Base-by-base conservation (phyloP, 1,140 invertebrate genomes). In the Eriocheir sinensis region DNA sequence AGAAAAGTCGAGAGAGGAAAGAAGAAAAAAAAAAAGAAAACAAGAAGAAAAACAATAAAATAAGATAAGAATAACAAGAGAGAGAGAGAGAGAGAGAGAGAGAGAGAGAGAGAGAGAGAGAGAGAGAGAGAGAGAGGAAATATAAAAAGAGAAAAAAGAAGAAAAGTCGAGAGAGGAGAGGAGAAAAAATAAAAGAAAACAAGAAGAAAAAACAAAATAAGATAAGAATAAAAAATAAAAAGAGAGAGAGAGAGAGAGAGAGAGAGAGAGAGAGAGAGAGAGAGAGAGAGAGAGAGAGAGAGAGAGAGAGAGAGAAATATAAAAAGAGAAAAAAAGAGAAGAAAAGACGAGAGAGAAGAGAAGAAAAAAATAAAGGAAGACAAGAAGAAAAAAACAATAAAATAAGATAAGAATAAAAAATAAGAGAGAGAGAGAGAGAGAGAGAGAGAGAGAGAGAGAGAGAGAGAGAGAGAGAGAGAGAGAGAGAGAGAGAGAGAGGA, bases 381-480 rank as follows among this genome's bases (percentile, higher is more conserved):
- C 48, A 9, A 53, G 48, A 21, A n/a, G n/a, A n/a, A 0, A n/a
- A 32, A n/a, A n/a, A n/a, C n/a, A n/a, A n/a, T n/a, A n/a, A n/a
- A n/a, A n/a, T n/a, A n/a, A n/a, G n/a, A n/a, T n/a, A n/a, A n/a
- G n/a, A n/a, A n/a, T n/a, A n/a, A n/a, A n/a, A n/a, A n/a, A n/a
- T n/a, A 12, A 32, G n/a, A n/a, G 15, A 15, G 44, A 48, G 60
- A n/a, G 27, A 38, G 85, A 86, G 34, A 36, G 34, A 36, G 34
- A 86, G 83, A 36, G 34, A 86, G 32, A 86, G 34, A 34, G 30
- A 36, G 34, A 86, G 83, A 36, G 83, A 86, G 83, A 86, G 34
- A 34, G 34, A 86, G 83, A 86, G 34, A 86, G 32, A 86, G 83
- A 86, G 21, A 36, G 83, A 86, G 83, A 86, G 83, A 86, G n/a